Evolutionary conservation across 2,113 vertebrate species (phyloP), one percentile per base, ranked within the genome.

Genomic region (Phrynosoma platyrhinos): DNA sequence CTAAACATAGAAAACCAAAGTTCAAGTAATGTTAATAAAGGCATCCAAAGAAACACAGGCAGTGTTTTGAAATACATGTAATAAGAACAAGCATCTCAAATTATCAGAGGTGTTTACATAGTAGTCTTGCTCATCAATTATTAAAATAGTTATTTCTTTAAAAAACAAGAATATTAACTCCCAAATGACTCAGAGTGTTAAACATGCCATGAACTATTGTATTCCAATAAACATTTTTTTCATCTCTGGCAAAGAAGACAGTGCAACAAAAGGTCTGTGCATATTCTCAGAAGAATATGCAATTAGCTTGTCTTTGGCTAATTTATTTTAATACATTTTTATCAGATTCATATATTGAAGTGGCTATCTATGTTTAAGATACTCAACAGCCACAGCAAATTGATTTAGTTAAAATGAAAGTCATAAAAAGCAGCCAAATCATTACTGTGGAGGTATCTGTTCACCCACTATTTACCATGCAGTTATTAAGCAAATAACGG

Each of bases 311-410:
- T 90, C 91, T 87, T 86, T 69, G 21, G 71, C 40, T 88, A 89
- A 84, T 87, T 74, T 66, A 79, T 90, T 91, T 92, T 83, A 90
- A 91, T 84, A 64, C 16, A 68, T 52, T 77, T 87, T 6, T 72
- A 79, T 90, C 81, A 88, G 77, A 85, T 64, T 85, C 79, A 91
- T 9, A 86, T 87, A 68, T 10, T 86, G 77, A 85, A 76, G 42
- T 23, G 40, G 55, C 62, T 88, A 13, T 82, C 42, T 87, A 36
- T 91, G 71, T 84, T 90, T 86, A 86, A 90, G 89, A 86, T 83
- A 89, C n/a, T 82, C 58, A 88, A 62, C 55, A 32, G 62, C 72
- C 58, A 1, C 2, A n/a, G 42, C 72, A 9, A 30, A 13, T 9
- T 58, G 64, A 82, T 25, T 89, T 71, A 64, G 23, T 87, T 40